These are phyloP conservation scores for Pemphigus obesinymphae DNA, from an alignment of 1,140 invertebrate species.

Conservation along the genomic window DNA sequence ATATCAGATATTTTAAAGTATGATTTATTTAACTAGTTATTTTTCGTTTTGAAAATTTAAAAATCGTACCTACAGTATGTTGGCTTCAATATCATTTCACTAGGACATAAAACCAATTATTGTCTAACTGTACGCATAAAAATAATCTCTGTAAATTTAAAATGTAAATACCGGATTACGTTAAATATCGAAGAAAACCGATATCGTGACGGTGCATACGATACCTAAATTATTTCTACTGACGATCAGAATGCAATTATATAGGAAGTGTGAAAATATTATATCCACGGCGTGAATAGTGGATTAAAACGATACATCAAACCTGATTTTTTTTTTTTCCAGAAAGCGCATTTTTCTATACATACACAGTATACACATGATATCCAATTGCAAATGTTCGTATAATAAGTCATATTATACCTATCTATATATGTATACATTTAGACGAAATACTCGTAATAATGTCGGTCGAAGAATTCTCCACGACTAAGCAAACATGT, in stretches of 20 bases:
- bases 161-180: not conserved
- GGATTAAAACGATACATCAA: not conserved
- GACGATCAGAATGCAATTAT: not conserved
- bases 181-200: not conserved
- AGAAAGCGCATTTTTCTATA: not conserved
- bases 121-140: too few species aligned
- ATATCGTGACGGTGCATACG: not conserved
- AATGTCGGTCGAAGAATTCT: not conserved
- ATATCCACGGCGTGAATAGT: not conserved
- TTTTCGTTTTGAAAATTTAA: too few species aligned
- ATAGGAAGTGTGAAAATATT: not conserved
- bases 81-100: too few species aligned
- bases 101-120: too few species aligned
- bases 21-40: too few species aligned
- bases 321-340: not conserved
- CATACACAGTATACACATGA: not conserved
- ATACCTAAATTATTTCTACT: not conserved
- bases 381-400: not conserved
- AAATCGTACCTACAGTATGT: too few species aligned
- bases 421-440: too few species aligned
- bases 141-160: not conserved
- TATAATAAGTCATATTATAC: not conserved
- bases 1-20: too few species aligned
- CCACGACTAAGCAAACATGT: not conserved
- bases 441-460: not conserved